Evolutionary conservation across 2,888 invertebrate genomes (phyloP).

Genomic region (Gerosis bhagava): DNA sequence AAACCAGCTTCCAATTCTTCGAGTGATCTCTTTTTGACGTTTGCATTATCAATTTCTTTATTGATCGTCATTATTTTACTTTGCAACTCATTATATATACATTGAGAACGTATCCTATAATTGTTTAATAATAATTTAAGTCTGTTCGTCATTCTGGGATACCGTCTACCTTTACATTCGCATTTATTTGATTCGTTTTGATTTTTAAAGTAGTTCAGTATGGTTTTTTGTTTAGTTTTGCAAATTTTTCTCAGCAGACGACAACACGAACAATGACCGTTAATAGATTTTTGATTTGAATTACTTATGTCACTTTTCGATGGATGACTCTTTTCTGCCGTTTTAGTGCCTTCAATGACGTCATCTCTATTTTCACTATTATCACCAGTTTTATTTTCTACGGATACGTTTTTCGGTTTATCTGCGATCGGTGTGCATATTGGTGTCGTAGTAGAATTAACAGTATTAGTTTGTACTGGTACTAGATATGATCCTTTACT

Average conservation of each 20-base stretch:
- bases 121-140: conserved; percentile 51
- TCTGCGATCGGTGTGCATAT: conserved; percentile 36
- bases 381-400: conserved; percentile 6
- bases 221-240: conserved; percentile 47
- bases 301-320: conserved; percentile 6
- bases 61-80: conserved; percentile 34
- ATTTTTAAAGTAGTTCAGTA: conserved; percentile 58
- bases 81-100: conserved; percentile 41
- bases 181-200: conserved; percentile 39
- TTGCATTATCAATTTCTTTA: conserved; percentile 8
- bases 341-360: conserved; percentile 1
- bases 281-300: too few species aligned
- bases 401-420: too few species aligned
- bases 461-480: conserved; percentile 44
- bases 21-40: neutral
- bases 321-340: conserved; percentile 27
- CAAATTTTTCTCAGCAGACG: conserved; percentile 48
- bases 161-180: conserved; percentile 47
- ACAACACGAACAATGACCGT: conserved; percentile 63
- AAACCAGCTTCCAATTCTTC: neutral
- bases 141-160: conserved; percentile 54
- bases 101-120: conserved; percentile 42
- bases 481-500: conserved; percentile 46
- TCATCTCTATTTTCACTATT: conserved; percentile 10
- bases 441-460: conserved; percentile 35